Percentiles rank a stretch among this genome's conserved stretches.
Conservation (phyloP, 2,113 vertebrate genomes). For the Eptatretus burgeri region DNA sequence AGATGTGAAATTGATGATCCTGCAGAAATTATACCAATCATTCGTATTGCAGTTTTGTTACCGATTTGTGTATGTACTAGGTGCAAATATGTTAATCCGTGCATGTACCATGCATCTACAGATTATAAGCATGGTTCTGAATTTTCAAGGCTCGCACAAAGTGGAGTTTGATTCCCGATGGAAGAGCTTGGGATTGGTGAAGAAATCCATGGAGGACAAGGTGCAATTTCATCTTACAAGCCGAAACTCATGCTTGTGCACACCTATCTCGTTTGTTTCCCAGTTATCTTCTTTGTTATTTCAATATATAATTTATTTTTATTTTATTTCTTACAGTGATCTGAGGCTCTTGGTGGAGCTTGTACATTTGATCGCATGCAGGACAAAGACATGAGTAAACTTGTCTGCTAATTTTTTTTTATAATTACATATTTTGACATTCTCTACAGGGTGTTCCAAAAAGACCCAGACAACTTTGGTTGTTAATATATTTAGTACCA, state of each 20-base stretch:
- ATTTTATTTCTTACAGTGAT: no score
- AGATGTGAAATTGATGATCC: no score
- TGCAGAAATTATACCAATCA: no score
- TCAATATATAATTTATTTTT: no score
- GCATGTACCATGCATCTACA: slow-evolving; percentile 14
- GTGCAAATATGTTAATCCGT: not conserved
- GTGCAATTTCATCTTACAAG: slow-evolving; percentile 15
- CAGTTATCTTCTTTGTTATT: not conserved
- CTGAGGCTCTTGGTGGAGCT: no score
- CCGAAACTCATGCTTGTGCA: not conserved
- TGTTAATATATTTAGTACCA: no score
- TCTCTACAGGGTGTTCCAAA: no score
- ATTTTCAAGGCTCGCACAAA: slow-evolving; percentile 81
- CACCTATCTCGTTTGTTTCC: not conserved
- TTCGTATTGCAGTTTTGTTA: no score
- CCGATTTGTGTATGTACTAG: not conserved
- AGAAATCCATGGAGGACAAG: slow-evolving; percentile 94
- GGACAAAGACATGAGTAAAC: not conserved
- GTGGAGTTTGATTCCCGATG: slow-evolving; percentile 82
- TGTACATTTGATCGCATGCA: no score
- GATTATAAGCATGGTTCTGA: slow-evolving; percentile 72
- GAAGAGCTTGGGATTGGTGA: slow-evolving; percentile 92
- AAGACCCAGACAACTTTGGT: no score
- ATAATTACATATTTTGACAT: no score
- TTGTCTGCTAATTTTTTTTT: no score